Conservation (phyloP, 2,113 vertebrate species). For the Hemibagrus wyckioides region DNA sequence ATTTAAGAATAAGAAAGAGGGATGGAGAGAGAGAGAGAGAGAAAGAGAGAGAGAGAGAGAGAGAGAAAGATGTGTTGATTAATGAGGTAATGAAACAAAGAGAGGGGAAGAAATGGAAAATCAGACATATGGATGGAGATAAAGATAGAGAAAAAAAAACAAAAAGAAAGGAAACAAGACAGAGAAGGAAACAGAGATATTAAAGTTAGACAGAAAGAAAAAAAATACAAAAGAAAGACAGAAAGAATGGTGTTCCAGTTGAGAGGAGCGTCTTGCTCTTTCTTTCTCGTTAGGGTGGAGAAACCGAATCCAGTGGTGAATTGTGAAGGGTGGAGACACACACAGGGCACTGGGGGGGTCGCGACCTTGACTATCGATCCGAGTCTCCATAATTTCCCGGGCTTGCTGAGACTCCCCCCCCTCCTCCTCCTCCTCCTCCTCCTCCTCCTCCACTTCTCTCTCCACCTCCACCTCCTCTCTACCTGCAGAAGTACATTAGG, state of each 20-base stretch:
- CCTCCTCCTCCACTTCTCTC: neutral
- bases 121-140: neutral
- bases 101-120: neutral
- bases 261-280: neutral
- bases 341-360: conserved; percentile 70
- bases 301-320: conserved; percentile 16
- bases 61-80: neutral
- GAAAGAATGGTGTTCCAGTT: neutral
- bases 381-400: conserved; percentile 94
- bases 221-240: neutral
- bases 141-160: neutral
- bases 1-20: neutral
- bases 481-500: conserved; percentile 98
- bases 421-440: conserved; percentile 31
- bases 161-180: neutral
- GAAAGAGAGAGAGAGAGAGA: neutral
- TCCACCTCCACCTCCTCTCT: conserved; percentile 66
- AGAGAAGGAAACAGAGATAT: neutral
- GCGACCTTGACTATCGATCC: conserved; percentile 97
- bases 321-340: conserved; percentile 46
- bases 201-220: neutral
- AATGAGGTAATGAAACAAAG: neutral
- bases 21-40: neutral
- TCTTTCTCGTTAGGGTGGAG: conserved; percentile 7
- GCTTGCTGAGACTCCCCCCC: conserved; percentile 80